Conservation (phyloP, 2,888 invertebrate species). For the Chorisops tibialis region DNA sequence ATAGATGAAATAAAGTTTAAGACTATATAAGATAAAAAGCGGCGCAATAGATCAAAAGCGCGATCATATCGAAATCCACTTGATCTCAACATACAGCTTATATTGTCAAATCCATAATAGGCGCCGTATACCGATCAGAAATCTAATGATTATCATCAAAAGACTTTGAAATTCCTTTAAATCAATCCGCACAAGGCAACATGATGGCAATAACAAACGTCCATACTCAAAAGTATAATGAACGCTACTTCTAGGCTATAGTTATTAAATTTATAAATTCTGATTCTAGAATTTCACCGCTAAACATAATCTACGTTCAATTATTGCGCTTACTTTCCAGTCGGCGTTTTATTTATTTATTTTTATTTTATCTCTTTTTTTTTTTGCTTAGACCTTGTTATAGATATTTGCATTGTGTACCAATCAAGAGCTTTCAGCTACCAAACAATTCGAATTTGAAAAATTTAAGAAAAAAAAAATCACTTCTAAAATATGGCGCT, state of each 20-base stretch:
- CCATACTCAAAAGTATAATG: slow-evolving; percentile 21
- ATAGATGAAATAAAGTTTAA: background rate
- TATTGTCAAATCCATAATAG: slow-evolving; percentile 17
- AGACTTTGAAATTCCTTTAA: slow-evolving; percentile 16
- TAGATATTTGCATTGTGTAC: slow-evolving; percentile 9
- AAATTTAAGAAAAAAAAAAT: too few relatives aligned
- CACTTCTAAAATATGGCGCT: too few relatives aligned
- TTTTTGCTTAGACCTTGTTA: slow-evolving; percentile 14
- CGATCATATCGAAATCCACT: slow-evolving; percentile 15
- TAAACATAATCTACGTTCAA: slow-evolving; percentile 18
- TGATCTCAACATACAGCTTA: slow-evolving; percentile 22
- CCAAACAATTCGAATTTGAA: slow-evolving; percentile 6
- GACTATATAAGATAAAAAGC: slow-evolving; percentile 14
- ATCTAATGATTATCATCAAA: slow-evolving; percentile 17
- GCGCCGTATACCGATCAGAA: slow-evolving; percentile 12
- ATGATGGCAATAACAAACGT: background rate
- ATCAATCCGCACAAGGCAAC: slow-evolving; percentile 19
- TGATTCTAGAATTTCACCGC: slow-evolving; percentile 23
- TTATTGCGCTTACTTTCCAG: background rate
- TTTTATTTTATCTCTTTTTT: background rate
- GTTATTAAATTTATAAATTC: slow-evolving; percentile 22
- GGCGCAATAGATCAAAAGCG: slow-evolving; percentile 14
- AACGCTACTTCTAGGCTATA: slow-evolving; percentile 17
- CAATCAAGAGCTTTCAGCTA: slow-evolving; percentile 17
- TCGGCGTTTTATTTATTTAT: background rate